Evolutionary conservation across 2,113 vertebrate genomes (phyloP).

Genomic region (Hemiprocne comata): DNA sequence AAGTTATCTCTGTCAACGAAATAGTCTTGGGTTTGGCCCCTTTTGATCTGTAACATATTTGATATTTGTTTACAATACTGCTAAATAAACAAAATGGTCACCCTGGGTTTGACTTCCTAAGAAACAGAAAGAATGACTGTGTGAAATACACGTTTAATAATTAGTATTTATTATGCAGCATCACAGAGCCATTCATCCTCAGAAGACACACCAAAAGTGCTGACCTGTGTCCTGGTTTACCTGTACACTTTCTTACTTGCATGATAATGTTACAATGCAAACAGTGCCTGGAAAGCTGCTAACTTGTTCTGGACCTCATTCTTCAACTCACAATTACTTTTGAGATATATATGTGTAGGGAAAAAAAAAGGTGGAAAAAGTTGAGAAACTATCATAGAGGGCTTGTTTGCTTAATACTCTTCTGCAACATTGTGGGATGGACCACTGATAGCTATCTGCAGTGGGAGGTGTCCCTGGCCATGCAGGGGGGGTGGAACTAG

Average conservation of each 20-base stretch:
- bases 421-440: accelerated
- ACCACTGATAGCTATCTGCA: neutral
- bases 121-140: neutral
- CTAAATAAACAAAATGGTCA: neutral
- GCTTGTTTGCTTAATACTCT: neutral
- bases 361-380: neutral
- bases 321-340: neutral
- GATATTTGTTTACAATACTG: neutral
- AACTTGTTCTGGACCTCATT: neutral
- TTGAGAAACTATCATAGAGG: neutral
- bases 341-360: accelerated
- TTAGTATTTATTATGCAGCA: neutral
- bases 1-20: neutral
- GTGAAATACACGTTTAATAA: neutral
- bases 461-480: too few relatives aligned
- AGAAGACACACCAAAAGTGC: neutral
- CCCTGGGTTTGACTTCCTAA: neutral
- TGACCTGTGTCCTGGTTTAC: neutral
- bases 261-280: neutral
- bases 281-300: neutral
- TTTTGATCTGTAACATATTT: neutral
- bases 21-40: neutral
- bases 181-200: neutral
- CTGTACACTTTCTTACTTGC: neutral
- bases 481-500: too few relatives aligned